Conservation (phyloP, 2,888 invertebrate species). For the Anoplius nigerrimus region DNA sequence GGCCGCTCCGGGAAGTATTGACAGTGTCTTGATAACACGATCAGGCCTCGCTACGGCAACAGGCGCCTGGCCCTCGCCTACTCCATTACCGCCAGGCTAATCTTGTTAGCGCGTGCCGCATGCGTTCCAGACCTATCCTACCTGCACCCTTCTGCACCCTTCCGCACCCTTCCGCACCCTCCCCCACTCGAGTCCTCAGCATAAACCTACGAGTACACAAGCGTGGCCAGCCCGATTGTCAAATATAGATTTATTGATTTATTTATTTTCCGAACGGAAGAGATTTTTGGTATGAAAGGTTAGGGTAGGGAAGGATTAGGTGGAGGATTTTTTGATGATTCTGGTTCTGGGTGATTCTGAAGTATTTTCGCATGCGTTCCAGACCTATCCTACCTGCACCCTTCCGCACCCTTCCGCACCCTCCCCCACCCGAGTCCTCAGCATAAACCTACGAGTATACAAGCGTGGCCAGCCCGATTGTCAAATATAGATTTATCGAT, state of each 20-base stretch:
- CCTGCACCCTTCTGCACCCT: not conserved
- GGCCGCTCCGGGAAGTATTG: slow-evolving; percentile 49
- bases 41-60: slow-evolving; percentile 54
- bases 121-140: slow-evolving; percentile 30
- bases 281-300: too few species aligned
- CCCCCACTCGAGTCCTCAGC: too few species aligned
- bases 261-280: too few species aligned
- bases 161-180: too few species aligned
- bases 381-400: too few species aligned
- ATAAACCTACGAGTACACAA: slow-evolving; percentile 34
- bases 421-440: too few species aligned
- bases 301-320: too few species aligned
- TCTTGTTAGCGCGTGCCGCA: slow-evolving; percentile 60
- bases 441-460: slow-evolving; percentile 36
- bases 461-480: slow-evolving; percentile 11
- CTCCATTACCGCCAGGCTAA: slow-evolving; percentile 67
- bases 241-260: too few species aligned
- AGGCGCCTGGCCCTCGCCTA: slow-evolving; percentile 49
- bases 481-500: too few species aligned
- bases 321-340: too few species aligned
- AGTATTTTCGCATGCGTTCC: slow-evolving; percentile 50
- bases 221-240: too few species aligned
- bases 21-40: slow-evolving; percentile 63
- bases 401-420: not conserved
- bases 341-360: too few species aligned